Evolutionary conservation across 2,113 vertebrate genomes (phyloP).

Genomic region (Myanophis thanlyinensis): DNA sequence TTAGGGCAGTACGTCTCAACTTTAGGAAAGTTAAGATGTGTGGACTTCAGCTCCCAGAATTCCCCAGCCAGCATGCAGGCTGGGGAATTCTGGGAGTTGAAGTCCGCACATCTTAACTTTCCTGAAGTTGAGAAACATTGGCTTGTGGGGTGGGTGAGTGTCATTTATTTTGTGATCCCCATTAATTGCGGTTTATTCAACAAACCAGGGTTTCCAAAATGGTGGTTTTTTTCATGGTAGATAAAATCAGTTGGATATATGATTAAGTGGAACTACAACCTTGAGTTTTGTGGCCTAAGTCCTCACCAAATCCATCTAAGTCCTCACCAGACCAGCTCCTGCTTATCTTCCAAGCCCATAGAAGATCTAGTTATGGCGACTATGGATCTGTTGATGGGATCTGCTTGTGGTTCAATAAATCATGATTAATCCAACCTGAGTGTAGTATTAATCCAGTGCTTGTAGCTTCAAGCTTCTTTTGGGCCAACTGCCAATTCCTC

Average conservation of each 20-base stretch:
- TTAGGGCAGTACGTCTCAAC: background rate
- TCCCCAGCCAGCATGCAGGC: background rate
- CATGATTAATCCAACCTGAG: background rate
- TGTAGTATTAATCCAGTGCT: background rate
- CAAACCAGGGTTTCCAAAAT: background rate
- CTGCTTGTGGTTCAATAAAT: background rate
- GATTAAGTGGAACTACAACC: background rate
- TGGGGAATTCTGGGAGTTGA: background rate
- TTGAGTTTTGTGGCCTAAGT: background rate
- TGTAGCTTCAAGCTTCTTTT: background rate
- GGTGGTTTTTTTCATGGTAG: background rate
- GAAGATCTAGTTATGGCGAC: background rate
- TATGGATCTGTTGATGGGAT: background rate
- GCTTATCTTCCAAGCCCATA: background rate
- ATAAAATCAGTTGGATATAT: background rate
- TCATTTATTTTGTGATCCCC: background rate
- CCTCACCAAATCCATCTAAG: background rate
- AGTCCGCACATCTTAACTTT: background rate
- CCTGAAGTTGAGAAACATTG: background rate
- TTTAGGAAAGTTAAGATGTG: background rate
- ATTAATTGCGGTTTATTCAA: background rate
- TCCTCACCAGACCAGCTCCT: background rate
- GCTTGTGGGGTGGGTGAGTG: background rate
- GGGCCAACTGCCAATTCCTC: background rate
- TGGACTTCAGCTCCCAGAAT: background rate